Evolutionary conservation across 92 coral and sea anemone genomes (phyloP).

Genomic region (Diadumene lineata): DNA sequence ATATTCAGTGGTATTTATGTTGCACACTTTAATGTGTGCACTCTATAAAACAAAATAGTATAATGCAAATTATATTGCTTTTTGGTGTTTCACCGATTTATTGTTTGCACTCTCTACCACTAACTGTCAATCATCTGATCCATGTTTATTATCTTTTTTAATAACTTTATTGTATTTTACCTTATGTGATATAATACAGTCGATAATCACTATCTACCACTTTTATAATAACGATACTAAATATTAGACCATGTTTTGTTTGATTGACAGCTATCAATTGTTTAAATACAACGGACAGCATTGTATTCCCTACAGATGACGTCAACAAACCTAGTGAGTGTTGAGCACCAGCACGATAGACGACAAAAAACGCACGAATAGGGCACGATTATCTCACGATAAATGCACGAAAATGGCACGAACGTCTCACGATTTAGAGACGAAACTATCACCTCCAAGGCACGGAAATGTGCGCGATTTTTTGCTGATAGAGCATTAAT

Average conservation of each 20-base stretch:
- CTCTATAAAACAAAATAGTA: no score
- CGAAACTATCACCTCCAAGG: background rate
- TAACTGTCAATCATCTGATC: no score
- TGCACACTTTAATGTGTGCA: no score
- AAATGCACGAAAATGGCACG: background rate
- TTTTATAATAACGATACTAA: constrained; percentile 7
- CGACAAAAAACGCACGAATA: background rate
- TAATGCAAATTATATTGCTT: no score
- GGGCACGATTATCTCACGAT: background rate
- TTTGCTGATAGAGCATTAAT: background rate
- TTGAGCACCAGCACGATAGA: background rate
- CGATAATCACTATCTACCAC: no score
- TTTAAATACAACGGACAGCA: constrained; percentile 41
- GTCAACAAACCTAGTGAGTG: constrained; percentile 31
- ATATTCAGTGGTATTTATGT: no score
- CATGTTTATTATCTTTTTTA: no score
- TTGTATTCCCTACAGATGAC: constrained; percentile 37
- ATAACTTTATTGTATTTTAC: no score
- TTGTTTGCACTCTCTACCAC: no score
- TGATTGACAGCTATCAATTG: constrained; percentile 48
- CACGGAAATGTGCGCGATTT: background rate
- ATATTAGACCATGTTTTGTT: constrained; percentile 21
- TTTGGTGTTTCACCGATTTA: no score
- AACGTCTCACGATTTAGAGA: background rate
- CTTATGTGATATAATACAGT: no score